Percentiles rank a stretch among this genome's conserved stretches.
Conservation (phyloP, 1,140 invertebrate species). For the Trinorchestia longiramus region DNA sequence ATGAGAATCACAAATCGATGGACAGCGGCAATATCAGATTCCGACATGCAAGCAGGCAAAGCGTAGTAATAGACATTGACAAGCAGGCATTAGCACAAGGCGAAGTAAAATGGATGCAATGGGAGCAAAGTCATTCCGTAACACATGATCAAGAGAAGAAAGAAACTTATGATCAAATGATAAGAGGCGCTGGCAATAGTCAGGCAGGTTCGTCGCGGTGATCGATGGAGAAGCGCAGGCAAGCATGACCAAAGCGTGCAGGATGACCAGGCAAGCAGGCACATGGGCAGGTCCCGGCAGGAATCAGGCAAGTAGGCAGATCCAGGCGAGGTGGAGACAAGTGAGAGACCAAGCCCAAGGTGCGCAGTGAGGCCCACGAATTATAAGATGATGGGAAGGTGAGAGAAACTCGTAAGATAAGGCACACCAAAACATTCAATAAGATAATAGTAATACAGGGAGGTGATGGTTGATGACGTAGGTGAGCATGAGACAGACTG, state of each 20-base stretch:
- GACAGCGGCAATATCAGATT: neutral
- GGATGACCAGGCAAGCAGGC: slow-evolving; percentile 16
- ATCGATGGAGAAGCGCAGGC: slow-evolving; percentile 25
- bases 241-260: neutral
- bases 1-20: neutral
- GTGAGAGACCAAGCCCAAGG: neutral
- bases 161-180: neutral
- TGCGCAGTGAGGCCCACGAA: neutral
- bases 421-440: neutral
- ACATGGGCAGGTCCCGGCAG: neutral
- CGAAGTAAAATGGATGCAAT: neutral
- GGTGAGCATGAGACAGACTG: neutral
- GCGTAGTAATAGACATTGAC: neutral
- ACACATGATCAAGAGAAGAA: neutral
- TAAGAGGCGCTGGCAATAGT: neutral
- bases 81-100: neutral
- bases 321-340: neutral
- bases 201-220: neutral
- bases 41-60: neutral
- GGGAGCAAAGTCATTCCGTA: neutral
- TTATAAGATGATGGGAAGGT: slow-evolving; percentile 2
- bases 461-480: neutral
- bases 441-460: neutral
- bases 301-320: neutral
- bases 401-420: neutral